phyloP scores from a whole-genome alignment of 2,113 vertebrate species.

The Trematomus loennbergii region DNA sequence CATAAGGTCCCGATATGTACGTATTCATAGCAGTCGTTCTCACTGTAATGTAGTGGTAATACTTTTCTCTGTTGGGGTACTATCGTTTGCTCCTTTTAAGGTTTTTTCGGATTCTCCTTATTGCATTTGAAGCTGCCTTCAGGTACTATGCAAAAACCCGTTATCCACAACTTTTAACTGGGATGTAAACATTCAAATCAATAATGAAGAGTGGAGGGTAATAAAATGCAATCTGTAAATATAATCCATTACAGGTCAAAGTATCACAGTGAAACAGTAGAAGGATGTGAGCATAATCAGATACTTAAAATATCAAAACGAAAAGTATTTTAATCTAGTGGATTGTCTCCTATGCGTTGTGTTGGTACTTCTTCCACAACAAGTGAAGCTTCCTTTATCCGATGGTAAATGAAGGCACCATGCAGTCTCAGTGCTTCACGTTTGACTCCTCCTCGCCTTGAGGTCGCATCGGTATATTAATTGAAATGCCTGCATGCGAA shows the following conservation, averaged over 20 bases:
- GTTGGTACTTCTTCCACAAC: no score
- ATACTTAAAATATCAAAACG: no score
- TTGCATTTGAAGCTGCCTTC: constrained; percentile 18
- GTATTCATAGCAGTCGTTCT: rapidly evolving
- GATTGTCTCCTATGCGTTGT: background rate
- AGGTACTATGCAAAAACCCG: rapidly evolving
- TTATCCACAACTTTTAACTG: rapidly evolving
- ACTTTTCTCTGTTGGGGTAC: no score
- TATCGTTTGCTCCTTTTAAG: constrained; percentile 22
- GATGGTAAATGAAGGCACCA: background rate
- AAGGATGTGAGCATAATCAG: no score
- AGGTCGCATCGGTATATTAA: constrained; percentile 24
- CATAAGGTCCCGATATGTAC: background rate
- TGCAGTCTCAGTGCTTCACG: background rate
- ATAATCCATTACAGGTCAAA: background rate
- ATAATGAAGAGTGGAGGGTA: background rate
- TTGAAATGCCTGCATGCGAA: constrained; percentile 1
- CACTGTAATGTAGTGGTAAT: background rate
- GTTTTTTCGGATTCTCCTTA: background rate
- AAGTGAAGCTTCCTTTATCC: rapidly evolving
- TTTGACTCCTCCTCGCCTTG: constrained; percentile 62
- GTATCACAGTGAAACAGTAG: no score
- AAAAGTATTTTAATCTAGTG: background rate
- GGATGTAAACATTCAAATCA: background rate
- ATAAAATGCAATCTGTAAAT: background rate